Evolutionary conservation across 2,113 vertebrate genomes (phyloP), one percentile per base, ranked within the genome.

Genomic region (Oostethus manadensis): DNA sequence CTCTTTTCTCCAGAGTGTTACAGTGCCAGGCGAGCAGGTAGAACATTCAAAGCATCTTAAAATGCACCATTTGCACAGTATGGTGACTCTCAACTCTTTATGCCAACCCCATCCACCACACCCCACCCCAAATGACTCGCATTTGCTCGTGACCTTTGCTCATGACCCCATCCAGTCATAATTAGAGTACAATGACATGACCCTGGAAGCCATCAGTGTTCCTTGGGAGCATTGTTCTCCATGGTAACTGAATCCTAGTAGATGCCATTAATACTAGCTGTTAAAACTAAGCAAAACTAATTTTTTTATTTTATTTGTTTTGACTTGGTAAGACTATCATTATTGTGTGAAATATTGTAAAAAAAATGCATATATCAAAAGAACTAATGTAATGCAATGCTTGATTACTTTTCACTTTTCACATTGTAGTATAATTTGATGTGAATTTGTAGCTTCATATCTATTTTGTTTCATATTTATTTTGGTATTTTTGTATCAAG

Each of bases 161-260:
- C 17, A 7, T 17, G 42, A n/a, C 15, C 47, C 8, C 29, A 45
- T 42, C 20, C 14, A 11, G 13, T 51, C 0, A 2, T 64, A 43
- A 57, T 66, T 22, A 48, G 17, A 1, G 44, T 16, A 54, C 18
- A 22, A 49, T 20, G 20, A 56, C 33, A 26, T 23, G 18, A 61
- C 60, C 35, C 17, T 57, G 4, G 46, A 44, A 66, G 47, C 43
- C 47, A 45, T 44, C 47, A 53, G 35, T 58, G 20, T 56, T 16
- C 7, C 47, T 16, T 51, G 15, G 56, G 21, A 46, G 40, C n/a
- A 8, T 20, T 26, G 44, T 33, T 26, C 44, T 58, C 61, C 47
- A 11, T 21, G 29, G 21, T 20, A 38, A 16, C 20, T 7, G 29
- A 42, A 40, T 55, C 53, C 35, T 6, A 21, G 29, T 21, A 18